These are phyloP conservation scores for Lepilemur ruficaudatus DNA, from an alignment of 2,797 vertebrate genomes.

Conservation along the genomic window DNA sequence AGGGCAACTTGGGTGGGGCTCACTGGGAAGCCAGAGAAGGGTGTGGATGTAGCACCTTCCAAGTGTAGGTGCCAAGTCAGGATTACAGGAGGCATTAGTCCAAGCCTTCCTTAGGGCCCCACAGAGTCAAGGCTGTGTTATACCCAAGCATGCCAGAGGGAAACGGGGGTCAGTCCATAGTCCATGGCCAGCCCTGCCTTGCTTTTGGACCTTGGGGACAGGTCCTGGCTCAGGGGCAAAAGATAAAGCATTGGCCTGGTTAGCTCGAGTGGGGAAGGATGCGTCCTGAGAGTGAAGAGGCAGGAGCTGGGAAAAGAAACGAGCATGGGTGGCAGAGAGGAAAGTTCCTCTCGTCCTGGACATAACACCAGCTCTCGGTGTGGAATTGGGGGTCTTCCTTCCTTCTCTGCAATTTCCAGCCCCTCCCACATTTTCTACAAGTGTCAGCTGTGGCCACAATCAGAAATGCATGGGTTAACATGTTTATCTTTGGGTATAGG, in stretches of 20 bases:
- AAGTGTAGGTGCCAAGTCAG: background rate
- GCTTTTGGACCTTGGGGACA: background rate
- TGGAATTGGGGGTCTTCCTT: background rate
- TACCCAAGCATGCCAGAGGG: background rate
- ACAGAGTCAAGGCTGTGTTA: background rate
- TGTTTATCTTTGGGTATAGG: background rate
- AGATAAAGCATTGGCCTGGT: too few relatives aligned
- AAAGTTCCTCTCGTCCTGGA: background rate
- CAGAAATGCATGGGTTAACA: background rate
- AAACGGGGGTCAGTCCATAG: background rate
- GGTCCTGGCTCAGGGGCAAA: background rate
- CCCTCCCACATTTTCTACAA: background rate
- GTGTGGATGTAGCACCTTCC: background rate
- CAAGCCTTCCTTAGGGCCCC: background rate
- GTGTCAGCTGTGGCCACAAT: too few relatives aligned
- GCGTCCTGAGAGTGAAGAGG: background rate
- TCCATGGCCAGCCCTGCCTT: background rate
- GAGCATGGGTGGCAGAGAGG: background rate
- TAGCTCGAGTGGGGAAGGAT: background rate
- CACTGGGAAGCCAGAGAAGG: background rate
- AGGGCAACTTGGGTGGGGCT: background rate
- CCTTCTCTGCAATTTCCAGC: background rate
- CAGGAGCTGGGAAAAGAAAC: background rate
- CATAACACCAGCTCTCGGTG: accelerated
- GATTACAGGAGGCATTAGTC: background rate